These are phyloP conservation scores for Pachydiplax longipennis DNA, from an alignment of 2,888 invertebrate species.

Conservation along the genomic window DNA sequence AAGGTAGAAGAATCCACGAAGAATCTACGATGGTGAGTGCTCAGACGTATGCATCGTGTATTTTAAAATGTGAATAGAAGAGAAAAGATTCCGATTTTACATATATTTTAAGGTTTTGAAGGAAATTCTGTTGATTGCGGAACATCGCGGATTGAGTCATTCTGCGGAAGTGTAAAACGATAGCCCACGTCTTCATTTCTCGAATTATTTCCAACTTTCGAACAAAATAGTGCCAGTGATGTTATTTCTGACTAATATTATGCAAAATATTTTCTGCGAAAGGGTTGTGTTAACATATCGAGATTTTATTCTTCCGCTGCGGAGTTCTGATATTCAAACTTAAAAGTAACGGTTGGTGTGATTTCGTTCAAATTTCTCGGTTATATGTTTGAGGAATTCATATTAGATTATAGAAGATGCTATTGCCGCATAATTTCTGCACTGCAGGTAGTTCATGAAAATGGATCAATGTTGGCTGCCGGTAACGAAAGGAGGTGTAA, in stretches of 20 bases:
- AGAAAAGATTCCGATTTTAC: constrained; percentile 32
- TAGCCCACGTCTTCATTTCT: background rate
- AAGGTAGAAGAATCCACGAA: constrained; percentile 51
- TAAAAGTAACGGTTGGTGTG: constrained; percentile 14
- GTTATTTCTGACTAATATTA: background rate
- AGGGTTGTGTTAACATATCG: background rate
- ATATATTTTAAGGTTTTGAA: constrained; percentile 13
- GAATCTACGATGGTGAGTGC: constrained; percentile 52
- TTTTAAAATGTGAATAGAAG: constrained; percentile 36
- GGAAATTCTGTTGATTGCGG: constrained; percentile 14
- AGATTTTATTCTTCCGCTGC: constrained; percentile 23
- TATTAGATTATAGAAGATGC: background rate
- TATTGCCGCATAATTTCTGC: constrained; percentile 39
- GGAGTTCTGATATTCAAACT: constrained; percentile 23
- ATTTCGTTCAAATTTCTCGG: background rate
- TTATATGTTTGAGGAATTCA: background rate
- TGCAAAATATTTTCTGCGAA: background rate
- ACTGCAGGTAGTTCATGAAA: background rate
- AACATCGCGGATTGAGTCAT: constrained; percentile 44
- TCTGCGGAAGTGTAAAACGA: constrained; percentile 34
- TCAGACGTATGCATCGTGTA: constrained; percentile 48
- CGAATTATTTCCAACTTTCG: background rate
- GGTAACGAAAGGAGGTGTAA: constrained; percentile 7
- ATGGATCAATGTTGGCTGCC: constrained; percentile 33
- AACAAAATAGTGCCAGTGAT: background rate